Base-by-base conservation (phyloP, 1,140 invertebrate species). In the Magallana angulata region DNA sequence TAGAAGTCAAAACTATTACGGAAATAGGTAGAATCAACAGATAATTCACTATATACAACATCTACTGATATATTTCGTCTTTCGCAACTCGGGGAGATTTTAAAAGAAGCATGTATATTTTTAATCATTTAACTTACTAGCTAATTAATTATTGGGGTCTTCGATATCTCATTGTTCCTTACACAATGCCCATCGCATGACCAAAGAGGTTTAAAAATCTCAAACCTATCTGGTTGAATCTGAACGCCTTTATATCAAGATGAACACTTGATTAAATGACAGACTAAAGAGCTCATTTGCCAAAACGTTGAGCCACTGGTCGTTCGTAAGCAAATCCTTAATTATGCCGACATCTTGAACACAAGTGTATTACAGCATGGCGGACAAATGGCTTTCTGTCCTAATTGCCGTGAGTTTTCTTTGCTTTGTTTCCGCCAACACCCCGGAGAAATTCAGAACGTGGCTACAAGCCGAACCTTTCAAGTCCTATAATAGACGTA, bases 401-500 rank as follows among this genome's bases (percentile, higher is more conserved):
- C 7, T 82, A 16, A 14, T 57, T 57, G 16, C 14, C 36, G 8
- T 82, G 14, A 24, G 57, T 57, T 82, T n/a, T 57, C 11, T 57
- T 57, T 18, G 18, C 36, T 8, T 24, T 24, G 57, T 57, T 58
- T 82, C 57, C 36, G 14, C 57, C 81, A 82, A 57, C 48, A 59
- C 57, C 18, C 57, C 82, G 8, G n/a, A 11, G 8, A 56, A 82
- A 12, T 87, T 82, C 85, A 87, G 64, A 82, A 58, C 59, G 7
- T 87, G 76, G 58, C 6, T 87, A 80, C 16, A 14, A n/a, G 12
- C 18, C 48, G 85, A 82, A 48, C 76, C 71, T 8, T 89, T 56
- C 24, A 82, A 36, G 1, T 84, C 60, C 24, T 89, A 87, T 64
- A 87, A 87, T 57, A 87, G 82, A 11, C 85, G 85, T 24, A 85